A percentile compares a stretch with the other conserved stretches of the same genome.
Conservation (phyloP, 2,797 vertebrate species). For the Chrosomus eos region DNA sequence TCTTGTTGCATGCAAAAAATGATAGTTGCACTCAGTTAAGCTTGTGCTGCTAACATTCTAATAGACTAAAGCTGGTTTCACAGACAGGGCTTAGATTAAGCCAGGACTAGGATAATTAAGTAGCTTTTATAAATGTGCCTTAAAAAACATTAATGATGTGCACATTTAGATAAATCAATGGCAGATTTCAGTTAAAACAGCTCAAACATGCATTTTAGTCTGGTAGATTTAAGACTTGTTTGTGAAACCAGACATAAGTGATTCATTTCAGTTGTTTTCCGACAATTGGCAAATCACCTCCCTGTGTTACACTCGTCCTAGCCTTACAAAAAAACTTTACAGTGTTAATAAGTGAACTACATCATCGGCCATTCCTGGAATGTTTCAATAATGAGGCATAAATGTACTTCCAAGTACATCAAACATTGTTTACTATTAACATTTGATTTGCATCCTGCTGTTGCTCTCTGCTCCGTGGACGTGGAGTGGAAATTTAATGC, state of each 20-base stretch:
- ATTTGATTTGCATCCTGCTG: constrained; percentile 38
- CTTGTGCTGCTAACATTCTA: background rate
- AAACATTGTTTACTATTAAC: constrained; percentile 48
- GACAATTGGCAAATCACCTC: background rate
- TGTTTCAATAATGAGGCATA: background rate
- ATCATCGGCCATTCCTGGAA: background rate
- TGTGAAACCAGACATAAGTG: background rate
- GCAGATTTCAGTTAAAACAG: background rate
- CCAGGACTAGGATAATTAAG: background rate
- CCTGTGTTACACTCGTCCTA: background rate
- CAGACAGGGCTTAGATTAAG: background rate
- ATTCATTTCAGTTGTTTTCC: background rate
- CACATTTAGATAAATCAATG: background rate
- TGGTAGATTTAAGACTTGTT: background rate
- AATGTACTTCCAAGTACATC: constrained; percentile 22
- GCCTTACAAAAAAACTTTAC: background rate
- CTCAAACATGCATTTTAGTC: background rate
- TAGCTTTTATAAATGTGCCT: background rate
- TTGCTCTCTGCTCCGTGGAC: constrained; percentile 10
- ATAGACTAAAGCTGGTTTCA: background rate
- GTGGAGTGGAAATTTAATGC: constrained; percentile 36
- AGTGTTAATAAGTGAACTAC: background rate
- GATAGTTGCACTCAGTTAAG: background rate
- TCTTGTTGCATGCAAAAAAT: background rate
- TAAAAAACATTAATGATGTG: background rate